These are phyloP conservation scores for Drosophila gaucha DNA, from an alignment of 2,888 invertebrate species.

Conservation along the genomic window DNA sequence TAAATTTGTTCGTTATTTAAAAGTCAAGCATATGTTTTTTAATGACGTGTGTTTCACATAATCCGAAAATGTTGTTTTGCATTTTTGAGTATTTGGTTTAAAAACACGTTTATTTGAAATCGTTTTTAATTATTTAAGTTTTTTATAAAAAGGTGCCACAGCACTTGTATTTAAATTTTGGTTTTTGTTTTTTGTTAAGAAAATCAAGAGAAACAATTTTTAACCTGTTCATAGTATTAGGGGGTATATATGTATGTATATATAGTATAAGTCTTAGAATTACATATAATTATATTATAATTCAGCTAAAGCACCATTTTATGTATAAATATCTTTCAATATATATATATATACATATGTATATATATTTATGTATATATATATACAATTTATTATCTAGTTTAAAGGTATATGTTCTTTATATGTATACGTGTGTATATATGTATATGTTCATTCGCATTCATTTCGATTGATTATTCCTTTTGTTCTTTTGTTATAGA, in stretches of 20 bases:
- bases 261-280: constrained; percentile 63
- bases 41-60: too few species aligned
- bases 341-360: constrained; percentile 14
- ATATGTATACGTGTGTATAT: constrained; percentile 61
- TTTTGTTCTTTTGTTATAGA: constrained; percentile 14
- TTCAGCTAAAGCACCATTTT: constrained; percentile 84
- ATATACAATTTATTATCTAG: constrained; percentile 62
- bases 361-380: too few species aligned
- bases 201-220: constrained; percentile 37
- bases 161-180: constrained; percentile 21
- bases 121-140: constrained; percentile 5
- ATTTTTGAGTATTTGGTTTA: constrained; percentile 20
- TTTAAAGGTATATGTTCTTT: constrained; percentile 57
- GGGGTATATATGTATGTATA: constrained; percentile 26
- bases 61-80: constrained; percentile 30
- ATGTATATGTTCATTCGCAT: constrained; percentile 49
- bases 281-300: constrained; percentile 73
- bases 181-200: constrained; percentile 10
- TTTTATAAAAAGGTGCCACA: constrained; percentile 40
- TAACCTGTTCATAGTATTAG: constrained; percentile 20
- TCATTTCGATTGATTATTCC: constrained; percentile 36
- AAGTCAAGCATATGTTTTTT: constrained; percentile 46
- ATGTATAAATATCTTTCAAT: constrained; percentile 53
- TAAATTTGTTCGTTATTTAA: constrained; percentile 55
- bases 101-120: too few species aligned